phyloP scores from a whole-genome alignment of 2,113 vertebrate species.

The Cephalopholis sonnerati region DNA sequence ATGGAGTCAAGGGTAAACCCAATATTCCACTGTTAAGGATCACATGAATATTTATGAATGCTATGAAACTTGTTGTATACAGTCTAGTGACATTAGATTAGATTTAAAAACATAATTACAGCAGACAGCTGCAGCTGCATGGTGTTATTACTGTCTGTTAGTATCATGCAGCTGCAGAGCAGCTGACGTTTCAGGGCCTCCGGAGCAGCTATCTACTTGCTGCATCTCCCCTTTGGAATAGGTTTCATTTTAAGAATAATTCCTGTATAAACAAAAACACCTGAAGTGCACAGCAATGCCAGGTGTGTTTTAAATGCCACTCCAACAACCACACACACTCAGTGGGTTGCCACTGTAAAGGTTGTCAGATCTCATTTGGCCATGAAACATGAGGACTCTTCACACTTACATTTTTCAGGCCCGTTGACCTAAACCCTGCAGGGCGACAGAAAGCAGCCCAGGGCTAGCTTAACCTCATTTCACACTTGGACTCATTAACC shows the following conservation, averaged over 20 bases:
- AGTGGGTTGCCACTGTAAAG: not conserved
- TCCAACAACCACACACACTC: not conserved
- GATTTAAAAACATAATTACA: conserved; percentile 23
- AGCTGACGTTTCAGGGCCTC: not conserved
- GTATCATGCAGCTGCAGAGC: not conserved
- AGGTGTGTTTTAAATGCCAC: conserved; percentile 20
- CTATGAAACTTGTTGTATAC: not conserved
- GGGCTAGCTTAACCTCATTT: not conserved
- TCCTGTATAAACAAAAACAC: not conserved
- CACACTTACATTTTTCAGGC: not conserved
- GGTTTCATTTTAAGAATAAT: not conserved
- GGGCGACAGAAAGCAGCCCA: not conserved
- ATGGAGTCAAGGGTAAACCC: not conserved
- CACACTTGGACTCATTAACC: conserved; percentile 3
- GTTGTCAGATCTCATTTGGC: conserved; percentile 19
- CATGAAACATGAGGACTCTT: conserved; percentile 7
- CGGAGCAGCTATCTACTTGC: not conserved
- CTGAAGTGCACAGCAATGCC: not conserved
- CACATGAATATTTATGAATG: conserved; percentile 5
- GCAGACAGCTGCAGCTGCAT: conserved; percentile 13
- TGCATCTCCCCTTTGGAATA: conserved; percentile 13
- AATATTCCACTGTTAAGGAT: not conserved
- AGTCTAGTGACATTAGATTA: not conserved
- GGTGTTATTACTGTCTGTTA: not conserved
- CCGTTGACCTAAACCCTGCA: conserved; percentile 20